Evolutionary conservation across 2,888 invertebrate genomes (phyloP).

Genomic region (Galeruca laticollis): DNA sequence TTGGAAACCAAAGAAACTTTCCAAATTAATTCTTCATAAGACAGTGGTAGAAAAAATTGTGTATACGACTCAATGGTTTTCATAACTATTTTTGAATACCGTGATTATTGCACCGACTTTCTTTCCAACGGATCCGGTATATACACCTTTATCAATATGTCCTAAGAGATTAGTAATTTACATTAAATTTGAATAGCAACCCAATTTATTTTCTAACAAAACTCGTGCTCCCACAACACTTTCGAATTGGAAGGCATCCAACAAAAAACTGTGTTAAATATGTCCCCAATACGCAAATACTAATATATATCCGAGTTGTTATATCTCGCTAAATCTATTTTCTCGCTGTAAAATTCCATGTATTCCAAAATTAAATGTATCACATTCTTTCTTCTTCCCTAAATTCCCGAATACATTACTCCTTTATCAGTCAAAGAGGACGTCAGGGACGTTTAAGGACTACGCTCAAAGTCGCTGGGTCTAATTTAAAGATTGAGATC

Average conservation of each 20-base stretch:
- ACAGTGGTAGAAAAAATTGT: too few species aligned
- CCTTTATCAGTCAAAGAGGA: constrained; percentile 27
- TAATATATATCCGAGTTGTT: background rate
- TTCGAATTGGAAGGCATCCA: background rate
- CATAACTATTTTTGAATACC: too few species aligned
- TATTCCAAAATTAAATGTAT: constrained; percentile 13
- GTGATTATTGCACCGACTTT: too few species aligned
- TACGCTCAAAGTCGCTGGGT: constrained; percentile 37
- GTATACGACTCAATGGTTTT: too few species aligned
- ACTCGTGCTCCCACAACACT: background rate
- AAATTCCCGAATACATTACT: constrained; percentile 28
- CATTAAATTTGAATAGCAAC: background rate
- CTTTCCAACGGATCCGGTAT: too few species aligned
- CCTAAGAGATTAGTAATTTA: too few species aligned
- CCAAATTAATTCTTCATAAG: too few species aligned
- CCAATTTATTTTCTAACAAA: background rate
- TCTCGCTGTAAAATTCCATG: background rate
- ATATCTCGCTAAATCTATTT: background rate
- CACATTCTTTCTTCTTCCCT: constrained; percentile 21
- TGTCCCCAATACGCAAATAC: background rate
- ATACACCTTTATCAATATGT: too few species aligned
- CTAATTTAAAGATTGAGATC: constrained; percentile 46
- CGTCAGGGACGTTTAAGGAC: constrained; percentile 9
- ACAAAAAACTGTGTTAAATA: background rate
- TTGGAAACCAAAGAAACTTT: too few species aligned